Percentiles rank a stretch among this genome's conserved stretches.
phyloP scores from a whole-genome alignment of 2,888 invertebrate genomes.

The Lasioglossum oenotherae region DNA sequence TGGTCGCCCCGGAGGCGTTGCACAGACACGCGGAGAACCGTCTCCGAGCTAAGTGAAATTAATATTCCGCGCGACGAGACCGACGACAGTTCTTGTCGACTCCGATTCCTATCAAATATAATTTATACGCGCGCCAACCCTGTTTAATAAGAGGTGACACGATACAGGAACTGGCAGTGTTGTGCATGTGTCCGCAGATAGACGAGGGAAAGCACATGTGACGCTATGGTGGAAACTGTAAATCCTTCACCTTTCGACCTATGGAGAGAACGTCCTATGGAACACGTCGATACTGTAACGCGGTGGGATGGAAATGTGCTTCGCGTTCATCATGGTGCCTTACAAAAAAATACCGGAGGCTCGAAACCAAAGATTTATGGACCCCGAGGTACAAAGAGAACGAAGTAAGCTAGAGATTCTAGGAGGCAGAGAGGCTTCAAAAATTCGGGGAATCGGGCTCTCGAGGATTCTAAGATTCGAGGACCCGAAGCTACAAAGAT shows the following conservation, averaged over 20 bases:
- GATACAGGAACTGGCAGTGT: background rate
- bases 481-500: background rate
- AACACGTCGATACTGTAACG: conserved; percentile 1
- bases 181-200: background rate
- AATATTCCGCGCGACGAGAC: conserved; percentile 30
- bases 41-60: conserved; percentile 34
- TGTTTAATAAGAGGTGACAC: conserved; percentile 12
- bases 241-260: background rate
- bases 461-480: background rate
- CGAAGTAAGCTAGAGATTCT: background rate
- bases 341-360: background rate
- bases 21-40: background rate
- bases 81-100: conserved; percentile 14
- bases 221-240: background rate
- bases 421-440: background rate
- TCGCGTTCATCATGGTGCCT: background rate
- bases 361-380: background rate
- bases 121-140: conserved; percentile 3
- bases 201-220: background rate
- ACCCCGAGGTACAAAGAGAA: background rate
- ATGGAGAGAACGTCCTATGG: background rate
- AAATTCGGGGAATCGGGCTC: background rate
- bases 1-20: conserved; percentile 6
- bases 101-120: conserved; percentile 33
- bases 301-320: background rate